Conservation (phyloP, 2,797 vertebrate genomes). For the Gallinago solitaria region DNA sequence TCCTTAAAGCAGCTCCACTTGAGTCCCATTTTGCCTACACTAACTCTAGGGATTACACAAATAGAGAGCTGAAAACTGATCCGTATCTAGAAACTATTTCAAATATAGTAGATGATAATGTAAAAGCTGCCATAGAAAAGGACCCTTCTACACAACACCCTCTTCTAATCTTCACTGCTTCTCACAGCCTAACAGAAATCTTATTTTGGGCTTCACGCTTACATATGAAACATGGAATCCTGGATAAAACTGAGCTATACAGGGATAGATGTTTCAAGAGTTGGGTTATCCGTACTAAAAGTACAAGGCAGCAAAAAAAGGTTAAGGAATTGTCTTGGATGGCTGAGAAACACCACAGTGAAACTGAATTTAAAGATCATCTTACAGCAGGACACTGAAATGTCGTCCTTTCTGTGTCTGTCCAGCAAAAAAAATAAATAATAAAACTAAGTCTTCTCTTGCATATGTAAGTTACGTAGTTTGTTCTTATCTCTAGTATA, state of each 20-base stretch:
- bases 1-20: neutral
- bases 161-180: neutral
- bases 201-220: neutral
- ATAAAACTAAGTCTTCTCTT: neutral
- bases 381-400: neutral
- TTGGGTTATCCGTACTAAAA: neutral
- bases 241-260: neutral
- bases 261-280: neutral
- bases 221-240: neutral
- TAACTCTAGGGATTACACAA: neutral
- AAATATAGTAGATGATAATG: neutral
- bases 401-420: neutral
- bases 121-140: neutral
- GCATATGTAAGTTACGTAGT: constrained; percentile 29
- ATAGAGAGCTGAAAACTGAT: neutral
- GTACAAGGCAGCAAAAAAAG: neutral
- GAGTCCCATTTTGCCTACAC: neutral
- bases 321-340: neutral
- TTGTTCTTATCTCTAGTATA: constrained; percentile 48
- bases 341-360: neutral
- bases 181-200: neutral
- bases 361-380: neutral
- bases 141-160: neutral
- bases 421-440: neutral
- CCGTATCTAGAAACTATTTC: neutral